Conservation (phyloP, 2,113 vertebrate genomes). For the Oncorhynchus tshawytscha region DNA sequence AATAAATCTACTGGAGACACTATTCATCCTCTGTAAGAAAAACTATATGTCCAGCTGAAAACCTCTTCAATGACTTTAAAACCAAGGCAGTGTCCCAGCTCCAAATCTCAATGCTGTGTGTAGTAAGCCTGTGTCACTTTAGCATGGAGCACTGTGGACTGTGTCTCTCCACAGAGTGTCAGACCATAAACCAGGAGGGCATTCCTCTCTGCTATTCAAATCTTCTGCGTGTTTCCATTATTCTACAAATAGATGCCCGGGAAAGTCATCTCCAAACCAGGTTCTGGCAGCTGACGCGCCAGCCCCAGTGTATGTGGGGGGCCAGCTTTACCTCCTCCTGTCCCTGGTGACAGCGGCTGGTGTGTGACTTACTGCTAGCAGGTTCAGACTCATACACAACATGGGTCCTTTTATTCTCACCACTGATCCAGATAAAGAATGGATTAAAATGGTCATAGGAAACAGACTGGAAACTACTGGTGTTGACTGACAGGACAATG, state of each 20-base stretch:
- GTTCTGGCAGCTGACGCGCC: constrained; percentile 73
- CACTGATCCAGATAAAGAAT: not conserved
- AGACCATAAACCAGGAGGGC: not conserved
- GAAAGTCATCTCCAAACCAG: constrained; percentile 75
- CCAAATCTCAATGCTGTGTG: not conserved
- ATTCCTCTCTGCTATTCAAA: constrained; percentile 29
- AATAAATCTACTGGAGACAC: not conserved
- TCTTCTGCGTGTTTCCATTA: constrained; percentile 40
- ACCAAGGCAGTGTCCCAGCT: not conserved
- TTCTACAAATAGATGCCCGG: constrained; percentile 78
- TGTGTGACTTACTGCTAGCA: no score
- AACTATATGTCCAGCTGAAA: not conserved
- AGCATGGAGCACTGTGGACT: no score
- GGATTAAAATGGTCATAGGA: not conserved
- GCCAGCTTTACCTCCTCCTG: not conserved
- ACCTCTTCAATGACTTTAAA: not conserved
- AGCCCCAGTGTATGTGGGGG: constrained; percentile 35
- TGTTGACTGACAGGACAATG: constrained; percentile 2
- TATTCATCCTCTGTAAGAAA: not conserved
- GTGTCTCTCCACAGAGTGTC: not conserved
- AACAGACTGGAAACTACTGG: no score
- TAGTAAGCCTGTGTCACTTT: not conserved
- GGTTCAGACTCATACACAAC: no score
- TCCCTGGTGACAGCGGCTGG: no score
- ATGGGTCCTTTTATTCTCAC: no score